Evolutionary conservation across 2,113 vertebrate genomes (phyloP).

Genomic region (Ivindomyrus marchei): DNA sequence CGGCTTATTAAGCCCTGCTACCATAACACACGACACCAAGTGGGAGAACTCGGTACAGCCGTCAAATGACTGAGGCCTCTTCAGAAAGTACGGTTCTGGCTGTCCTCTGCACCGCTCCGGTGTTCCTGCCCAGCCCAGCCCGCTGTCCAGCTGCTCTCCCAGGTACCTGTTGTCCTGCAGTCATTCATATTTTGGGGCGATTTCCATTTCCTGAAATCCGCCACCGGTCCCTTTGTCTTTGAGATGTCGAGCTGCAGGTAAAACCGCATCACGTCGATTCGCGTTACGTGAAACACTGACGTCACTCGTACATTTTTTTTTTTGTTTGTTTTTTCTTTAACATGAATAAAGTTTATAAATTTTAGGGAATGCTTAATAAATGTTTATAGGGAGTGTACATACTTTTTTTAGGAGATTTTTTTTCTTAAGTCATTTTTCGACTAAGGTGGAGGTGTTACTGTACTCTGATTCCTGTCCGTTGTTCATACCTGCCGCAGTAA

Average conservation of each 20-base stretch:
- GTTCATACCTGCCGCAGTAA: neutral
- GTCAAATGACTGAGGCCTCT: neutral
- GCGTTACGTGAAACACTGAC: too few species aligned
- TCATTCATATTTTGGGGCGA: neutral
- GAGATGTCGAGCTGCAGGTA: neutral
- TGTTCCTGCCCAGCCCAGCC: neutral
- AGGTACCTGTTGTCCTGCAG: neutral
- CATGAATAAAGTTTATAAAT: too few species aligned
- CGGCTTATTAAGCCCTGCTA: neutral
- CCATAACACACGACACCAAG: neutral
- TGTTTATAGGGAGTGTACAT: too few species aligned
- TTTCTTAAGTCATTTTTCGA: too few species aligned
- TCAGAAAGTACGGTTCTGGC: neutral
- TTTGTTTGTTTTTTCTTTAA: too few species aligned
- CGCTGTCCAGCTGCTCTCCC: neutral
- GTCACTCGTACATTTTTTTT: too few species aligned
- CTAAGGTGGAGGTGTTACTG: neutral
- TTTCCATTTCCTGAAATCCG: neutral
- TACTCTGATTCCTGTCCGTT: neutral
- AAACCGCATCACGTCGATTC: too few species aligned
- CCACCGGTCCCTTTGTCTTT: neutral
- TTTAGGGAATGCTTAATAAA: too few species aligned
- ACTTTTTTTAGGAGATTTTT: too few species aligned
- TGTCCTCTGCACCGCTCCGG: neutral
- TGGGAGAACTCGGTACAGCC: neutral